These are phyloP conservation scores for Gymnogyps californianus DNA, from an alignment of 2,113 vertebrate genomes.

Conservation along the genomic window DNA sequence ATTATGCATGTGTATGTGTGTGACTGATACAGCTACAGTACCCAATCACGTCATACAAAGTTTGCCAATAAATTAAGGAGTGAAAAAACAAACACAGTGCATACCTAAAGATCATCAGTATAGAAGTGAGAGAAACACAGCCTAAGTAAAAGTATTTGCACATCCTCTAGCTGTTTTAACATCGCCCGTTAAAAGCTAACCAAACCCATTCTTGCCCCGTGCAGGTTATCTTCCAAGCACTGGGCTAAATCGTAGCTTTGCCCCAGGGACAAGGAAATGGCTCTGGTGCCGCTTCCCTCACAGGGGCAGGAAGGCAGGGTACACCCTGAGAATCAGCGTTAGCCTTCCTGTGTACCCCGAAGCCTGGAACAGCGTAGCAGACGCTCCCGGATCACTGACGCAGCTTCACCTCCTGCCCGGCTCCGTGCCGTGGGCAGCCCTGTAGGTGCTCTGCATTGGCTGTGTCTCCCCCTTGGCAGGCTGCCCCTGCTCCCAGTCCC, in stretches of 20 bases:
- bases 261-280: background rate
- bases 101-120: constrained; percentile 44
- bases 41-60: background rate
- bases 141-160: constrained; percentile 26
- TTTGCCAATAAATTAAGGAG: constrained; percentile 45
- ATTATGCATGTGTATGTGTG: background rate
- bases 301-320: background rate
- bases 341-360: background rate
- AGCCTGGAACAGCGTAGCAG: background rate
- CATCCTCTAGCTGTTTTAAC: constrained; percentile 7
- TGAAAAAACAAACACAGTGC: constrained; percentile 38
- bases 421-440: background rate
- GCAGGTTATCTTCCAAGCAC: background rate
- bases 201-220: background rate
- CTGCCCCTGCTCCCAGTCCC: background rate
- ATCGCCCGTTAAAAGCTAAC: constrained; percentile 4
- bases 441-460: background rate
- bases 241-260: background rate
- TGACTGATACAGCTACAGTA: background rate
- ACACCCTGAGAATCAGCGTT: background rate
- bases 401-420: background rate
- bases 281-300: background rate
- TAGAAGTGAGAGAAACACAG: constrained; percentile 1
- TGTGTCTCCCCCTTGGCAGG: background rate
- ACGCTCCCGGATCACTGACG: background rate